Base-by-base conservation (phyloP, 2,888 invertebrate species). In the Dryadula phaetusa region DNA sequence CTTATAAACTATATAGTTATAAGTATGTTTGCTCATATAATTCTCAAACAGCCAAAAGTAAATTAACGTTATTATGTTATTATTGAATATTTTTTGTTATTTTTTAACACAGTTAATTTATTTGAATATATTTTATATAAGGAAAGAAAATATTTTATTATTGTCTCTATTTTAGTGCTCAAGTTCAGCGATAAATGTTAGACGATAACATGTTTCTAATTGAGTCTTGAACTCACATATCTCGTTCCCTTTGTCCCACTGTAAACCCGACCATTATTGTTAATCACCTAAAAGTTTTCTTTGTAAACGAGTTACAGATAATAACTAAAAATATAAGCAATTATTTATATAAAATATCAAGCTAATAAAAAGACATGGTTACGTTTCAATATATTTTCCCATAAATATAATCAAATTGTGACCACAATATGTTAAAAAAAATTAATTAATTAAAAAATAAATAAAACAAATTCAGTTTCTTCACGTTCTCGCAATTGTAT, bases 181-280 rank as follows among this genome's bases (percentile, higher is more conserved):
- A n/a, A 49, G 25, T 49, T 25, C 49, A 25, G 14, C 14, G n/a
- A n/a, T n/a, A n/a, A n/a, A n/a, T n/a, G n/a, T n/a, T 49, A 25
- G 8, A 22, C 25, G n/a, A n/a, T 49, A 49, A 49, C 49, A 28
- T 16, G 25, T 16, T 5, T 25, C 12, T 52, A 52, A n/a, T 52
- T 52, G 49, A 52, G 49, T 25, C 47, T 47, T 47, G 47, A 47
- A 47, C 47, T 47, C 47, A 7, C 47, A 47, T 22, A 47, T 52
- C 28, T 52, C 49, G n/a, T n/a, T 52, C 10, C 28, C 28, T 52
- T 28, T 52, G 49, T 52, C 49, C 28, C 28, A 16, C 28, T 52
- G 49, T 16, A 10, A 2, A 10, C 3, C 28, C 8, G n/a, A 0
- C 28, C 28, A 52, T 52, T 52, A 52, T 3, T 4, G 49, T 52